These are phyloP conservation scores for Drosophila pegasa DNA, from an alignment of 2,888 invertebrate species.

Conservation along the genomic window DNA sequence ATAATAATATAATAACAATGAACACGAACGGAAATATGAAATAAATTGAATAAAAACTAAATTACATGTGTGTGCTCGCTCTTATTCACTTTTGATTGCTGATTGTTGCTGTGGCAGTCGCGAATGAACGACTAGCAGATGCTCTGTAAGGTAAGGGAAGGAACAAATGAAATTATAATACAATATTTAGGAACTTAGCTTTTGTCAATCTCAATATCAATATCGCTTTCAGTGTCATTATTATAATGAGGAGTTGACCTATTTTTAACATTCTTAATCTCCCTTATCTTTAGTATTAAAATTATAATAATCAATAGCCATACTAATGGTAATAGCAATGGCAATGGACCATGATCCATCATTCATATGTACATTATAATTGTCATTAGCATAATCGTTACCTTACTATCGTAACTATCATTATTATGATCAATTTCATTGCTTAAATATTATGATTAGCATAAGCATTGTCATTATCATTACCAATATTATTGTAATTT, in stretches of 20 bases:
- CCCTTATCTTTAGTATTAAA: not conserved
- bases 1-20: constrained; percentile 46
- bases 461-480: too few species aligned
- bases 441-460: too few species aligned
- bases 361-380: not conserved
- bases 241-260: too few species aligned
- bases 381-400: not conserved
- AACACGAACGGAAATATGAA: constrained; percentile 70
- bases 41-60: constrained; percentile 74
- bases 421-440: not conserved
- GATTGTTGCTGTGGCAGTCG: not conserved
- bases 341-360: not conserved
- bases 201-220: not conserved
- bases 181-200: not conserved
- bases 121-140: not conserved
- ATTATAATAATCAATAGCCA: not conserved
- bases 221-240: not conserved
- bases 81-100: constrained; percentile 14
- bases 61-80: constrained; percentile 8
- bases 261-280: too few species aligned
- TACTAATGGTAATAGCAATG: too few species aligned
- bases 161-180: not conserved
- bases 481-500: not conserved
- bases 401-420: too few species aligned
- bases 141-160: not conserved